A percentile compares a stretch with the other conserved stretches of the same genome.
These are phyloP conservation scores for Homarus gammarus DNA, from an alignment of 2,888 invertebrate species.

Conservation along the genomic window DNA sequence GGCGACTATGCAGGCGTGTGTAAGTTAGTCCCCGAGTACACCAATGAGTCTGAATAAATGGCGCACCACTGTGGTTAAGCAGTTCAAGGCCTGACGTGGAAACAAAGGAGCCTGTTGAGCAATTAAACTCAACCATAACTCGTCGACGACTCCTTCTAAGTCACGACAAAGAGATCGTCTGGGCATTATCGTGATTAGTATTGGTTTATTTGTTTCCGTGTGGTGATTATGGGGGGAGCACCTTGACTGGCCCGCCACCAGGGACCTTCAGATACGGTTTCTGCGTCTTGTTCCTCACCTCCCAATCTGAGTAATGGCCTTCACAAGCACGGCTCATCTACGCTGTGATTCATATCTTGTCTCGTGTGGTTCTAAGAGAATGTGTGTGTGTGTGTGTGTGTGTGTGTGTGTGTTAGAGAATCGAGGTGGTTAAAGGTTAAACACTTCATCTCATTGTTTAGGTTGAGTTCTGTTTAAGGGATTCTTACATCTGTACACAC, in stretches of 20 bases:
- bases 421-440: no score
- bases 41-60: no score
- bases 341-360: no score
- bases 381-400: no score
- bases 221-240: background rate
- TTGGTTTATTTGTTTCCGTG: background rate
- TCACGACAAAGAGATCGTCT: background rate
- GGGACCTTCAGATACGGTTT: background rate
- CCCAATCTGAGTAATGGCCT: background rate
- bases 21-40: no score
- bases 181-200: conserved; percentile 4
- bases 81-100: background rate
- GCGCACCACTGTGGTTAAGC: no score
- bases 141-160: background rate
- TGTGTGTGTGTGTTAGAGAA: no score
- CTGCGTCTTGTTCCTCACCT: background rate
- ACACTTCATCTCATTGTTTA: no score
- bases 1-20: no score
- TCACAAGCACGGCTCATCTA: background rate
- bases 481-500: no score
- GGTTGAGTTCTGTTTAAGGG: no score
- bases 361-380: no score
- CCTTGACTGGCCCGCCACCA: background rate
- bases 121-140: background rate
- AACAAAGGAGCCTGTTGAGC: background rate